Percentiles rank a stretch among this genome's conserved stretches.
Conservation (phyloP, 2,797 vertebrate genomes). For the Oryzias sinensis region DNA sequence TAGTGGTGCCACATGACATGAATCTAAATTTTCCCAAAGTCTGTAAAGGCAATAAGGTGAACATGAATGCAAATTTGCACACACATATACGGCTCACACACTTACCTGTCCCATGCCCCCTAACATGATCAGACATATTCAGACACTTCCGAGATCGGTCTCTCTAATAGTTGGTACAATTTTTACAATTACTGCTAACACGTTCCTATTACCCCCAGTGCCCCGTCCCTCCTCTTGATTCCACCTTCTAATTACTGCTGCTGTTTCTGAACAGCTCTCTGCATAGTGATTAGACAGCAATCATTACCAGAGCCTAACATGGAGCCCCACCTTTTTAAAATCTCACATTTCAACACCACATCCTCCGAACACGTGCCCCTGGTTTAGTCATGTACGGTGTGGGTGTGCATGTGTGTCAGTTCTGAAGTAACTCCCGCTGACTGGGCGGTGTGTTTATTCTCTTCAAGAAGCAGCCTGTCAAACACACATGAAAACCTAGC, state of each 20-base stretch:
- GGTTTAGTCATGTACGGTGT: slow-evolving; percentile 13
- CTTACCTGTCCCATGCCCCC: slow-evolving; percentile 12
- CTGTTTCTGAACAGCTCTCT: slow-evolving; percentile 69
- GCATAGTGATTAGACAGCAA: slow-evolving; percentile 76
- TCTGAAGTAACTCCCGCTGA: slow-evolving; percentile 58
- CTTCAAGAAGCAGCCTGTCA: slow-evolving; percentile 53
- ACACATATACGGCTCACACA: slow-evolving; percentile 12
- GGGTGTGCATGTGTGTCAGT: slow-evolving; percentile 1
- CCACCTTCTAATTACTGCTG: slow-evolving; percentile 72
- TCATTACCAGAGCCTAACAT: slow-evolving; percentile 60
- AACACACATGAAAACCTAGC: slow-evolving; percentile 41
- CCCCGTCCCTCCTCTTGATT: slow-evolving; percentile 69
- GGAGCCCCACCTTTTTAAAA: slow-evolving; percentile 36
- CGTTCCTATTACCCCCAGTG: slow-evolving; percentile 77
- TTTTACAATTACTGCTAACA: slow-evolving; percentile 79
- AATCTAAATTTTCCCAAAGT: slow-evolving; percentile 36
- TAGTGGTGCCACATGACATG: slow-evolving; percentile 25
- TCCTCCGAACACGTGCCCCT: slow-evolving; percentile 50
- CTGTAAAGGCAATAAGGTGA: slow-evolving; percentile 10
- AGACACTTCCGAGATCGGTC: slow-evolving; percentile 62
- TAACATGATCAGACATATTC: slow-evolving; percentile 59
- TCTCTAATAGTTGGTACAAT: slow-evolving; percentile 72
- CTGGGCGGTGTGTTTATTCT: slow-evolving; percentile 63
- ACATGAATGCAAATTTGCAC: slow-evolving; percentile 36
- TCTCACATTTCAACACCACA: slow-evolving; percentile 34